phyloP scores from a whole-genome alignment of 2,113 vertebrate genomes.

The Agelaius tricolor region DNA sequence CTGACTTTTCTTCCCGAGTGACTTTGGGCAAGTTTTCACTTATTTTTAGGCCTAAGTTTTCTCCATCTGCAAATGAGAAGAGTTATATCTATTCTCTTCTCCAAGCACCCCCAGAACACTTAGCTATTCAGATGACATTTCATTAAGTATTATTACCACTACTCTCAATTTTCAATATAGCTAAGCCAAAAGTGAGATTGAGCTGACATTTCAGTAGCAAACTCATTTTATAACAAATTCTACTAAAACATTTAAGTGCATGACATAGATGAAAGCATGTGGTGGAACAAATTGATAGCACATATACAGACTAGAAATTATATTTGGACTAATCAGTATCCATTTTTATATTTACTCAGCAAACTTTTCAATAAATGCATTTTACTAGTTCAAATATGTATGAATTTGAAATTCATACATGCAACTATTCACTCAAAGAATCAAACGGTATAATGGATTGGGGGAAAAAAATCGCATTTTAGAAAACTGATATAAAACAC shows the following conservation, averaged over 20 bases:
- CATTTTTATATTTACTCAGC: constrained; percentile 25
- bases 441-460: not conserved
- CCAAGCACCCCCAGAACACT: not conserved
- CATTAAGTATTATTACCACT: constrained; percentile 1
- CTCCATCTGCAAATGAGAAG: not conserved
- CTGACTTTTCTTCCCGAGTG: not conserved
- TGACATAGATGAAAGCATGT: not conserved
- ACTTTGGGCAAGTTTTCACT: not conserved
- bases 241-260: constrained; percentile 21
- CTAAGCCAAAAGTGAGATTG: not conserved
- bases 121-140: constrained; percentile 22
- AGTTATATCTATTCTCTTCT: not conserved
- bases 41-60: not conserved
- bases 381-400: constrained; percentile 13
- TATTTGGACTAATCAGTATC: constrained; percentile 30
- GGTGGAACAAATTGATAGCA: constrained; percentile 40
- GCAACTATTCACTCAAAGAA: not conserved
- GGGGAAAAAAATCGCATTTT: not conserved
- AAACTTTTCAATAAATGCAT: not conserved
- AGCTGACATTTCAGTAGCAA: constrained; percentile 35
- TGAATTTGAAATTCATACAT: not conserved
- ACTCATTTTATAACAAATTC: not conserved
- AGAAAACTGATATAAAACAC: not conserved
- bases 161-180: not conserved
- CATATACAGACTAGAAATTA: constrained; percentile 28